Base-by-base conservation (phyloP, 2,113 vertebrate genomes). In the Nothocercus nigrocapillus region DNA sequence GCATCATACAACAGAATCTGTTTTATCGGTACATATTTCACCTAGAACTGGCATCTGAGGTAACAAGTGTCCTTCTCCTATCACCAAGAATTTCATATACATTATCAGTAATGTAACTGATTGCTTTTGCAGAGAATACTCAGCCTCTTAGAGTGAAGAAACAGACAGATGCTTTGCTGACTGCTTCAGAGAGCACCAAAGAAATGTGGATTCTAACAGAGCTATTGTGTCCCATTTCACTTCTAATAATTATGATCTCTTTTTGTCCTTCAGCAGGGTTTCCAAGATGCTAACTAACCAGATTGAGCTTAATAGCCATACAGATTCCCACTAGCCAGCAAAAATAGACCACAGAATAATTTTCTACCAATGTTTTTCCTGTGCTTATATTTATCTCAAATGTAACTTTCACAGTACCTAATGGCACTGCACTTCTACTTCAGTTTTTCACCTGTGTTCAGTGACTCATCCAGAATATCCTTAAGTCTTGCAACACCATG, bases 51-150 rank as follows among this genome's bases (percentile, higher is more conserved):
- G 89, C 44, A 92, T 63, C 32, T 56, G 69, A 88, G 30, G 30
- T 82, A 88, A 82, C 2, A 7, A 56, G 81, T 36, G 56, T 68
- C 69, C 77, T 91, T 93, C 76, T 30, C 49, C 25, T 51, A 76
- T 13, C 74, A 56, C 22, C n/a, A 87, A 90, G 49, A 90, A 93
- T 95, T 93, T 92, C 90, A 69, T 47, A 81, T 92, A 62, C 75
- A 90, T 92, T 90, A 84, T 56, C 70, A 82, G 73, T 85, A 90
- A 94, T 51, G 78, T 28, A 85, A 73, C 5, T 82, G 88, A 90
- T 30, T 70, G 77, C 59, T 79, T 81, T 83, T 91, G 72, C 74
- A 74, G 32, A 75, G 62, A 79, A 85, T 75, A 58, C 58, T 27
- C 54, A 53, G 49, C 44, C 73, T 82, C 62, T 90, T 86, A 59